Conservation (phyloP, 2,113 vertebrate species). For the Buteo buteo region DNA sequence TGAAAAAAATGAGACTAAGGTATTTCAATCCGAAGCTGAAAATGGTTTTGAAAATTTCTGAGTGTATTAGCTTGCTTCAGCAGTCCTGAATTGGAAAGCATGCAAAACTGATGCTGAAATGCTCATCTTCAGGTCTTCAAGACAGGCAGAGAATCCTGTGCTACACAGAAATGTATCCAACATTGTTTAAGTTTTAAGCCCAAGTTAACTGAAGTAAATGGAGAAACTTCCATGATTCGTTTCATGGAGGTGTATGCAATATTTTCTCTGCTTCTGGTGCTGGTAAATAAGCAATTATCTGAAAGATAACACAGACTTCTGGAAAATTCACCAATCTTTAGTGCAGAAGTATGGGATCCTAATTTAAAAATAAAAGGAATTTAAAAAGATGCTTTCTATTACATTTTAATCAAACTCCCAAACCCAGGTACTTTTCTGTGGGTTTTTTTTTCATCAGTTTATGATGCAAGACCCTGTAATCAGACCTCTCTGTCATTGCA, state of each 20-base stretch:
- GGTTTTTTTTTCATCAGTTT: not conserved
- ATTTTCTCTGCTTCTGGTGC: not conserved
- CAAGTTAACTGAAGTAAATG: not conserved
- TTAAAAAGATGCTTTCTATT: not conserved
- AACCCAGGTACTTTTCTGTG: not conserved
- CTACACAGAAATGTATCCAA: not conserved
- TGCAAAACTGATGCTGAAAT: not conserved
- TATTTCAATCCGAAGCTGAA: not conserved
- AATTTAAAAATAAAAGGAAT: not conserved
- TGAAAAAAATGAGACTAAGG: not conserved
- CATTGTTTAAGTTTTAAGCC: not conserved
- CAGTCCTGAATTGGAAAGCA: not conserved
- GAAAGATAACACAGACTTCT: not conserved
- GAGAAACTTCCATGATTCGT: not conserved
- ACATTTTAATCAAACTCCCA: not conserved
- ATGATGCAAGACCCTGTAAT: not conserved
- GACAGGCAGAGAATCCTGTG: not conserved
- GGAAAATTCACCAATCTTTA: not conserved
- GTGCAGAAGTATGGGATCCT: not conserved
- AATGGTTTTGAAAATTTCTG: not conserved
- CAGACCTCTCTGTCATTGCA: not conserved
- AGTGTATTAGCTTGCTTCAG: not conserved
- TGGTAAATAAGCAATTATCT: not conserved
- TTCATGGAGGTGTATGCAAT: not conserved
- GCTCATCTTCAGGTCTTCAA: not conserved